Evolutionary conservation across 2,113 vertebrate genomes (phyloP).

Genomic region (Mixornis gularis): DNA sequence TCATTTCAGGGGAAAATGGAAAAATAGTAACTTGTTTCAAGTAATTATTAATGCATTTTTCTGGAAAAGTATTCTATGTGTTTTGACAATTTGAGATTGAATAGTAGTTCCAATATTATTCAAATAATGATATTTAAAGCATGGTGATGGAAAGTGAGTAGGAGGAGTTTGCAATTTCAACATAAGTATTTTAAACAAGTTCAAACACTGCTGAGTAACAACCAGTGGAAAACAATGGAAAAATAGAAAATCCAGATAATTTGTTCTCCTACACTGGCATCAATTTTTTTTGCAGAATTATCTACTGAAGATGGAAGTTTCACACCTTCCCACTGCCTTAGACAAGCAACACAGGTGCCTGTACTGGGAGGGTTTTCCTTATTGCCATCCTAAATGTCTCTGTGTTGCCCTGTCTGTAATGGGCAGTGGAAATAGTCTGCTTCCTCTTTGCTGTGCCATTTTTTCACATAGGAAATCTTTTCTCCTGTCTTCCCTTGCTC

Average conservation of each 20-base stretch:
- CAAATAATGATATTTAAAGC: not conserved
- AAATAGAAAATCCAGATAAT: not conserved
- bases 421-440: not conserved
- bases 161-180: not conserved
- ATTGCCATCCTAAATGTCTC: not conserved
- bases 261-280: not conserved
- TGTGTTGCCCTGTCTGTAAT: not conserved
- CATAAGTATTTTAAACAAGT: slow-evolving; percentile 1
- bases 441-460: not conserved
- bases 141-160: not conserved
- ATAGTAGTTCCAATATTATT: not conserved
- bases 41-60: not conserved
- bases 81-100: not conserved
- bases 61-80: not conserved
- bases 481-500: not conserved
- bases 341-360: not conserved
- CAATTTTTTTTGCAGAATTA: not conserved
- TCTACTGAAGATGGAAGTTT: not conserved
- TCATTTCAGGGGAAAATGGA: not conserved
- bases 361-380: not conserved
- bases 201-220: not conserved
- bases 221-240: not conserved
- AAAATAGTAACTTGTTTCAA: not conserved
- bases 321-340: not conserved
- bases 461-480: not conserved